Conservation (phyloP, 1,140 invertebrate genomes). For the Dreissena polymorpha region DNA sequence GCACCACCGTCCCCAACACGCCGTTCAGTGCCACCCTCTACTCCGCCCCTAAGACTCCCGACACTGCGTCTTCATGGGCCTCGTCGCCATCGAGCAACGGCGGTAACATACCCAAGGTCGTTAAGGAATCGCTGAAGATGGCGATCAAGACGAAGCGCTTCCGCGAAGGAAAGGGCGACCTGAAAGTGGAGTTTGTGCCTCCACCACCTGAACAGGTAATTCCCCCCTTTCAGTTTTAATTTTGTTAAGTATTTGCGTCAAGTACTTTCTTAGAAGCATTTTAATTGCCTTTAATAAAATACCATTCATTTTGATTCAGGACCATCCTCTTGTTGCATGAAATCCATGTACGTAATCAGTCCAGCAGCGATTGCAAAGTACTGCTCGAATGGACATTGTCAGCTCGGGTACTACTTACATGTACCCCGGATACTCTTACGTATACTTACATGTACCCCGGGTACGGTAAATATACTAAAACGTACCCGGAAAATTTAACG, state of each 20-base stretch:
- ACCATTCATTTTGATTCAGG: not conserved
- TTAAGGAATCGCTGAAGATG: constrained; percentile 93
- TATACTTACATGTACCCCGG: too few relatives aligned
- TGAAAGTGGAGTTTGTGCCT: constrained; percentile 65
- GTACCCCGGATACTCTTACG: too few relatives aligned
- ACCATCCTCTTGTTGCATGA: not conserved
- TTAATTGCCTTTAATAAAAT: not conserved
- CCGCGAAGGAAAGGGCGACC: constrained; percentile 75
- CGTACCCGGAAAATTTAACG: too few relatives aligned
- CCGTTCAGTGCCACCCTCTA: constrained; percentile 14
- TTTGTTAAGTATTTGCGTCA: too few relatives aligned
- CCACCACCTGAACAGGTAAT: constrained; percentile 61
- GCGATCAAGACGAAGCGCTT: constrained; percentile 92
- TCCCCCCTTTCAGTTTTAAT: not conserved
- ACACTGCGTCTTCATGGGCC: constrained; percentile 28
- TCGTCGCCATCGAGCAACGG: constrained; percentile 4
- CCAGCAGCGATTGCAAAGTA: too few relatives aligned
- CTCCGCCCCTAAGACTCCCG: constrained; percentile 3
- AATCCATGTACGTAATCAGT: not conserved
- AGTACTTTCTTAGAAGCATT: too few relatives aligned
- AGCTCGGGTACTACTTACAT: too few relatives aligned
- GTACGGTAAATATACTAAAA: too few relatives aligned
- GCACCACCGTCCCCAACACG: constrained; percentile 10
- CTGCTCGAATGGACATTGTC: too few relatives aligned
- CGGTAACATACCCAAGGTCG: constrained; percentile 86